Conservation (phyloP, 2,888 invertebrate species). For the Acrobasis repandana region DNA sequence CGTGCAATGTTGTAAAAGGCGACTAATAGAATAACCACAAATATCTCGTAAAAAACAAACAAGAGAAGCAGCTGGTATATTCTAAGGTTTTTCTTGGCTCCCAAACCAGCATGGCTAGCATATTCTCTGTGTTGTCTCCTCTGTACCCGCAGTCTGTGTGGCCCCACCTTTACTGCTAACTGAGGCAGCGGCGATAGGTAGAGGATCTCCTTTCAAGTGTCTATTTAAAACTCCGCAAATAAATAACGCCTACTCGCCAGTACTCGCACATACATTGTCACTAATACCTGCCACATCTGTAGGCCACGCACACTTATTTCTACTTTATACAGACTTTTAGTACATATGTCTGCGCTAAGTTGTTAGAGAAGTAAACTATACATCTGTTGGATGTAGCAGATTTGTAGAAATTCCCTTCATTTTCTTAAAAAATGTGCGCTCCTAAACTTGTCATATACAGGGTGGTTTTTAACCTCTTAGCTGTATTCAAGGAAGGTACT, state of each 20-base stretch:
- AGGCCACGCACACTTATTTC: neutral
- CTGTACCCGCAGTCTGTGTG: slow-evolving; percentile 49
- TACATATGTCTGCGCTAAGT: neutral
- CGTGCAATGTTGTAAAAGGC: too few species aligned
- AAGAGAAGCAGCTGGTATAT: too few species aligned
- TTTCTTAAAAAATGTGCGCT: too few species aligned
- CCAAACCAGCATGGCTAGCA: neutral
- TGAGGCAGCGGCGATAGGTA: neutral
- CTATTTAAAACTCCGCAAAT: slow-evolving; percentile 11
- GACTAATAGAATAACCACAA: too few species aligned
- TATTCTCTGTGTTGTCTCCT: neutral
- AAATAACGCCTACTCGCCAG: slow-evolving; percentile 16
- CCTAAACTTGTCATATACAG: too few species aligned
- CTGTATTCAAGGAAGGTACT: too few species aligned
- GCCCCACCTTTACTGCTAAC: slow-evolving; percentile 40
- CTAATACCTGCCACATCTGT: neutral
- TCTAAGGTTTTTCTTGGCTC: too few species aligned
- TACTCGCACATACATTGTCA: neutral
- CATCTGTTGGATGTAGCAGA: neutral
- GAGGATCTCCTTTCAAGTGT: slow-evolving; percentile 12
- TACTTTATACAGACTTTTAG: slow-evolving; percentile 2
- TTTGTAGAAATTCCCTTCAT: neutral
- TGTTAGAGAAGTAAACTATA: neutral
- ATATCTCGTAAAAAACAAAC: too few species aligned
- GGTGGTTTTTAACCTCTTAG: too few species aligned